Evolutionary conservation across 2,113 vertebrate genomes (phyloP), one percentile per base, ranked within the genome.

Genomic region (Condylura cristata): DNA sequence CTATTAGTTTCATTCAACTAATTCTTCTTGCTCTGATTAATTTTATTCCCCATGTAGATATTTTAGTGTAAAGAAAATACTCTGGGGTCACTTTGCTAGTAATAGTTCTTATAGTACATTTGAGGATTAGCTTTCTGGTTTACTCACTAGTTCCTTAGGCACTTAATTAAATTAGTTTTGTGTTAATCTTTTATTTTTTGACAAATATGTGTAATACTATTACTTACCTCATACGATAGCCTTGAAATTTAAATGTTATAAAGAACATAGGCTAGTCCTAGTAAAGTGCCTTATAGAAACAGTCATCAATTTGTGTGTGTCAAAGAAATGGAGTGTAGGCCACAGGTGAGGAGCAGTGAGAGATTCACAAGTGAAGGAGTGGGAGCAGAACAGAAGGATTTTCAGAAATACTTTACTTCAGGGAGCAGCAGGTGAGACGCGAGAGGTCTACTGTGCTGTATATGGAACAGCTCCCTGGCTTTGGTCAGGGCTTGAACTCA

Each of bases 1-100:
- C 92, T 51, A 51, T 88, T 72, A 88, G 56, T 0, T 93, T 96
- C 92, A 78, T 82, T 60, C 84, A 84, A 88, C 56, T 51, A 70
- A 85, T 53, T 95, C 71, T 96, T 71, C 48, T 93, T 97, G 92
- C 92, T 95, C 94, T 95, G 90, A 96, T 96, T 95, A 93, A 94
- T 88, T 95, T 95, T 95, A 93, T 95, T 96, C 96, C 90, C 94
- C 63, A 85, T 16, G 80, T 86, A 90, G 87, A 76, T 48, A 6
- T 86, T 96, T 84, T 30, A 74, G 70, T 51, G 56, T 10, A 65
- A 84, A 72, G 60, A 30, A 22, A 51, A 20, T 71, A 74, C 81
- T 87, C 90, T 72, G 16, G 53, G 76, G 72, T 85, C 82, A 56
- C 56, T 93, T 93, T 88, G 13, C 46, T 88, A 76, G 20, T 80